Conservation (phyloP, 2,113 vertebrate genomes). For the Ondatra zibethicus region DNA sequence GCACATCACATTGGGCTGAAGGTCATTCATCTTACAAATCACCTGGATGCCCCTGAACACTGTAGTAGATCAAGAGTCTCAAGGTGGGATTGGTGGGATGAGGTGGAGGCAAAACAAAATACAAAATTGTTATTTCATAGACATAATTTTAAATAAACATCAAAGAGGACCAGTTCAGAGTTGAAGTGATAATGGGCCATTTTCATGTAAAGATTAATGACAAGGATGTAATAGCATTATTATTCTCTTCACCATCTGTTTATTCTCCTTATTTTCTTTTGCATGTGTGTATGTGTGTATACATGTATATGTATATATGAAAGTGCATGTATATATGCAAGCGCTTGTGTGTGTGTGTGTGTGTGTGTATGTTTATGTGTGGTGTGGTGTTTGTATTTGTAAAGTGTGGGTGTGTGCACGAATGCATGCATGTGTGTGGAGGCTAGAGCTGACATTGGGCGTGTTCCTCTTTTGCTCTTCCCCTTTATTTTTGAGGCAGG, state of each 20-base stretch:
- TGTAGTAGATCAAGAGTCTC: not conserved
- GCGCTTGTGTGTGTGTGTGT: not conserved
- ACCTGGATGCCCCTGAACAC: not conserved
- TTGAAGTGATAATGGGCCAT: not conserved
- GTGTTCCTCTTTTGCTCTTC: not conserved
- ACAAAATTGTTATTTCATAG: not conserved
- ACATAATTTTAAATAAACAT: not conserved
- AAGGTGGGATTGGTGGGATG: not conserved
- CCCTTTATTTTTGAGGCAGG: not conserved
- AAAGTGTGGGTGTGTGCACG: not conserved
- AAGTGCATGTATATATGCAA: not conserved
- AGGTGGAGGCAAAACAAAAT: not conserved
- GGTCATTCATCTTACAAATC: not conserved
- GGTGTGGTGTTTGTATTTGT: not conserved
- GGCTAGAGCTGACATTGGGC: not conserved
- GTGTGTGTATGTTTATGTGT: not conserved
- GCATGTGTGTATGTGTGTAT: not conserved
- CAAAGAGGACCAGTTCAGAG: not conserved
- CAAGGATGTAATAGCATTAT: not conserved
- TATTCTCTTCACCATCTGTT: not conserved
- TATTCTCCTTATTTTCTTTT: not conserved
- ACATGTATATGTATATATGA: not conserved
- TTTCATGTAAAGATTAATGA: constrained; percentile 1
- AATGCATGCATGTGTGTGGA: not conserved
- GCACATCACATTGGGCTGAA: not conserved